These are phyloP conservation scores for Drosophila obscura DNA, from an alignment of 1,140 invertebrate species.

Conservation along the genomic window DNA sequence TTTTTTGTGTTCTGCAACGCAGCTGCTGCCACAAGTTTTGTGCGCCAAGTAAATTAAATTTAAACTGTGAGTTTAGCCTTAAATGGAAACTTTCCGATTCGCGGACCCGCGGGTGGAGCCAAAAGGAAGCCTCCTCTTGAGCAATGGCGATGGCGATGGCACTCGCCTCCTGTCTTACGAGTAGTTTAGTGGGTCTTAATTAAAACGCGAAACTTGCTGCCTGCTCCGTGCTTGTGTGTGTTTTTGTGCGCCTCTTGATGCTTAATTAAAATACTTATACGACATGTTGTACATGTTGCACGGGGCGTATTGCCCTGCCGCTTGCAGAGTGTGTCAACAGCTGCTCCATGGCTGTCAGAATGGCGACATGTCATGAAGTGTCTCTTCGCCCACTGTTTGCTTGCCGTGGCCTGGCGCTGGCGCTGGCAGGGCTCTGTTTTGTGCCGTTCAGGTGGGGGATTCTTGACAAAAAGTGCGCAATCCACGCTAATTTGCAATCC, in stretches of 20 bases:
- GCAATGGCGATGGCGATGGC: neutral
- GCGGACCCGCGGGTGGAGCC: constrained; percentile 3
- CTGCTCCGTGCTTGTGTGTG: constrained; percentile 23
- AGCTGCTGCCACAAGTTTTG: constrained; percentile 73
- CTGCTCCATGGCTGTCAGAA: constrained; percentile 30
- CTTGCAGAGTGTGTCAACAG: constrained; percentile 72
- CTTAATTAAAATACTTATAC: constrained; percentile 82
- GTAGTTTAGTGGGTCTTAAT: constrained; percentile 74
- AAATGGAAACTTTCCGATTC: constrained; percentile 75
- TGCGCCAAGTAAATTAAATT: constrained; percentile 76
- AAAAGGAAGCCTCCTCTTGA: neutral
- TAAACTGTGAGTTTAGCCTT: constrained; percentile 71
- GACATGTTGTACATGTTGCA: constrained; percentile 67
- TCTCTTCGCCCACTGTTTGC: constrained; percentile 36
- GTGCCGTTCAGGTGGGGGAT: constrained; percentile 10
- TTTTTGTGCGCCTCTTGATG: constrained; percentile 72
- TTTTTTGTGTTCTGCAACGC: constrained; percentile 32
- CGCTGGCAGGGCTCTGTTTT: neutral
- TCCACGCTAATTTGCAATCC: constrained; percentile 69
- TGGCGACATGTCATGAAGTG: neutral
- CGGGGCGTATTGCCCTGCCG: neutral
- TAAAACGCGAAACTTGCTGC: constrained; percentile 74
- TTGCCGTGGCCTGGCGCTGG: neutral
- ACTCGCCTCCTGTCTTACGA: constrained; percentile 29
- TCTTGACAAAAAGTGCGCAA: constrained; percentile 60